phyloP scores from a whole-genome alignment of 92 coral and sea anemone genomes.

The Zoanthus solanderi region DNA sequence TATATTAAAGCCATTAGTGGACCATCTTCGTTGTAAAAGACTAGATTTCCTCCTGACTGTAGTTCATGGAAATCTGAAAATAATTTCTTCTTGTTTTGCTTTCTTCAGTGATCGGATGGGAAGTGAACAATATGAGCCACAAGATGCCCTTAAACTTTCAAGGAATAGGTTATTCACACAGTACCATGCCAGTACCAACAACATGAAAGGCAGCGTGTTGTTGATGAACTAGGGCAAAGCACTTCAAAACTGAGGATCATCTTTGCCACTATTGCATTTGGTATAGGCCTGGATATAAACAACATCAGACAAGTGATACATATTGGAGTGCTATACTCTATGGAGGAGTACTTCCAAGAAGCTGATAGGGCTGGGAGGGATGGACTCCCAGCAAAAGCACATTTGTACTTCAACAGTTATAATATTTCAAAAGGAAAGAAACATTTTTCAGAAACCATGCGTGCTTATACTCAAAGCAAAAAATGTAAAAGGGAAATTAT shows the following conservation, averaged over 20 bases:
- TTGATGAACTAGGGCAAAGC: neutral
- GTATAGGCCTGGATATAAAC: slow-evolving; percentile 52
- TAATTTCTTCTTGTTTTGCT: slow-evolving; percentile 14
- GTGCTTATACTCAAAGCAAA: slow-evolving; percentile 28
- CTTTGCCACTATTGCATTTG: neutral
- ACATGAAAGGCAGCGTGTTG: neutral
- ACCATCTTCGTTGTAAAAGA: slow-evolving; percentile 31
- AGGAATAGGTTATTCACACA: slow-evolving; percentile 8
- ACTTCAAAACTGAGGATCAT: neutral
- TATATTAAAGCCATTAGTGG: slow-evolving; percentile 20
- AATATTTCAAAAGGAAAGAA: slow-evolving; percentile 62
- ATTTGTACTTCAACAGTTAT: slow-evolving; percentile 53
- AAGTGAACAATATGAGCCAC: slow-evolving; percentile 30
- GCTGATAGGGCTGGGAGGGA: slow-evolving; percentile 74
- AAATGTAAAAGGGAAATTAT: slow-evolving; percentile 67
- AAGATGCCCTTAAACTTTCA: slow-evolving; percentile 16
- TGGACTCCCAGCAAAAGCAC: slow-evolving; percentile 60
- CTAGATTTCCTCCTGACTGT: slow-evolving; percentile 44
- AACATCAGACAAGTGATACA: slow-evolving; percentile 69
- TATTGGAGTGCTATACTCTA: slow-evolving; percentile 70
- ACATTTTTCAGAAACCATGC: slow-evolving; percentile 54
- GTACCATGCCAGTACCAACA: slow-evolving; percentile 13
- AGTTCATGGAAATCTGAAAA: slow-evolving; percentile 38
- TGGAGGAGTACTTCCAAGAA: slow-evolving; percentile 75
- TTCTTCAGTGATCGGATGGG: slow-evolving; percentile 23